Conservation (phyloP, 2,888 invertebrate genomes). For the Bellardia pandia region DNA sequence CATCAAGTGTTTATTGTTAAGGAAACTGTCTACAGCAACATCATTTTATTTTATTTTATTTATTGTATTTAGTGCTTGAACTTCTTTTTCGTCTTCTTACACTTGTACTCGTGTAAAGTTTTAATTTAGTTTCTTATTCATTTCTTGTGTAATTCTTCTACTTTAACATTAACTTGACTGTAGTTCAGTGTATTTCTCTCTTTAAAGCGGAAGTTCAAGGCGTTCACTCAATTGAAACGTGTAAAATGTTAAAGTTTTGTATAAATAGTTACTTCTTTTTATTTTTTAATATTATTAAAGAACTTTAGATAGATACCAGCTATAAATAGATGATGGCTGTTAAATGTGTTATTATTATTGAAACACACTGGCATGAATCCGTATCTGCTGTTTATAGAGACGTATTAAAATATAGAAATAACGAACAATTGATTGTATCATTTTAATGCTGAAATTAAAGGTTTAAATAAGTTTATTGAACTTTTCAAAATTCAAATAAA, state of each 20-base stretch:
- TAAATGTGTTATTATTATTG: neutral
- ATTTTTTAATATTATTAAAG: slow-evolving; percentile 35
- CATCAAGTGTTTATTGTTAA: slow-evolving; percentile 29
- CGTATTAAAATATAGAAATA: neutral
- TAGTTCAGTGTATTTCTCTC: slow-evolving; percentile 63
- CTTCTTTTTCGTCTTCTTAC: slow-evolving; percentile 23
- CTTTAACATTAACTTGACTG: slow-evolving; percentile 25
- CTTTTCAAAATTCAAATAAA: neutral
- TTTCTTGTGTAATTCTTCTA: slow-evolving; percentile 27
- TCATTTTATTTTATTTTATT: slow-evolving; percentile 2
- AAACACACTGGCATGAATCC: neutral
- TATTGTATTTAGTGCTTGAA: slow-evolving; percentile 33
- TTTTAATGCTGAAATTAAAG: slow-evolving; percentile 13
- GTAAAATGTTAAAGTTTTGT: slow-evolving; percentile 76
- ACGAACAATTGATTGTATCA: slow-evolving; percentile 11
- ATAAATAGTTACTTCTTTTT: neutral
- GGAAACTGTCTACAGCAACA: slow-evolving; percentile 35
- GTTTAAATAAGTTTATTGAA: slow-evolving; percentile 44
- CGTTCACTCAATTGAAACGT: slow-evolving; percentile 82
- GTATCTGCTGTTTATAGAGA: neutral
- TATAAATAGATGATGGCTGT: slow-evolving; percentile 1
- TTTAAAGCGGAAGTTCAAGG: slow-evolving; percentile 82
- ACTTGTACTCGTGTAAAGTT: neutral
- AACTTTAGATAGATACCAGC: slow-evolving; percentile 41
- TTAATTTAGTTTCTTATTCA: slow-evolving; percentile 8